Conservation (phyloP, 2,888 invertebrate genomes). For the Lissonota sp. region DNA sequence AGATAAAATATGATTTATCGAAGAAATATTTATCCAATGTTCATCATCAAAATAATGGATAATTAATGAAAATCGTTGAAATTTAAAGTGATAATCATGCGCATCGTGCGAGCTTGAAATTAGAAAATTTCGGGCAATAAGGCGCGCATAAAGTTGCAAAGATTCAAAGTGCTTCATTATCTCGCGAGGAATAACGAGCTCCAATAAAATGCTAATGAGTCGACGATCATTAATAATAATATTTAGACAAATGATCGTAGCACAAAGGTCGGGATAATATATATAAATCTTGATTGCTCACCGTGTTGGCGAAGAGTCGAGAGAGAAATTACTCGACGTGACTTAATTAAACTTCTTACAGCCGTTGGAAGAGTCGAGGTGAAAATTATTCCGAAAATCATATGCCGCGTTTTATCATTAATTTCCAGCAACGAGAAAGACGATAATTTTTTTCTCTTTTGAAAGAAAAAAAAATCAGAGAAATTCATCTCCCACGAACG, state of each 20-base stretch:
- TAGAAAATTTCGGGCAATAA: background rate
- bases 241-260: constrained; percentile 34
- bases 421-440: background rate
- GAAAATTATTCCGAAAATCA: constrained; percentile 19
- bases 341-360: constrained; percentile 27
- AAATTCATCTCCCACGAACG: no score
- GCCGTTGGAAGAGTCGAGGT: background rate
- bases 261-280: no score
- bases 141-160: background rate
- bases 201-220: constrained; percentile 30
- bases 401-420: constrained; percentile 9
- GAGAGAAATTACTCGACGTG: constrained; percentile 28
- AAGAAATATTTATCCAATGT: no score
- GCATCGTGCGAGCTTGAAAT: background rate
- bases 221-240: constrained; percentile 30
- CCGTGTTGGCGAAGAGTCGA: constrained; percentile 3
- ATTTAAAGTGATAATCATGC: background rate
- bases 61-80: background rate
- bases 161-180: constrained; percentile 16
- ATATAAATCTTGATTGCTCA: background rate
- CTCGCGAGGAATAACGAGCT: constrained; percentile 35
- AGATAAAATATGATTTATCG: no score
- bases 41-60: no score
- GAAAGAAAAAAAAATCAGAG: no score
- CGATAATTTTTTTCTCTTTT: background rate